Conservation (phyloP, 2,888 invertebrate genomes). For the Agrotis puta region DNA sequence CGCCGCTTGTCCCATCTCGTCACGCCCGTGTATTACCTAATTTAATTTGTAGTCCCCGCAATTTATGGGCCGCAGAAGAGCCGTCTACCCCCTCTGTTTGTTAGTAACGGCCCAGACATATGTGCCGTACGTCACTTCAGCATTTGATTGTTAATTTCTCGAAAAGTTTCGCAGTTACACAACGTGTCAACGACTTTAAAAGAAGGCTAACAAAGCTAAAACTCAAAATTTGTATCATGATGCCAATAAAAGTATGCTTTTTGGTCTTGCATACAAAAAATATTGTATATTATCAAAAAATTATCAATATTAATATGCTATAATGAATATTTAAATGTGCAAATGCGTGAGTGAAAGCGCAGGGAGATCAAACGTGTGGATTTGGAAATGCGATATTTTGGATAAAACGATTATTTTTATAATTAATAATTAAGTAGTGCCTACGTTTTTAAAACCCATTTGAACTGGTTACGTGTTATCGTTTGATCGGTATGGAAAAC, state of each 20-base stretch:
- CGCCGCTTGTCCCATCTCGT: slow-evolving; percentile 86
- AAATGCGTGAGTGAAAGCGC: slow-evolving; percentile 55
- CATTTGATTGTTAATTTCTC: slow-evolving; percentile 66
- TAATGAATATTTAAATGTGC: slow-evolving; percentile 65
- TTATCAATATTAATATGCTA: slow-evolving; percentile 61
- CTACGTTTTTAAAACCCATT: slow-evolving; percentile 11
- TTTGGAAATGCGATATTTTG: slow-evolving; percentile 25
- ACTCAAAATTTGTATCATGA: slow-evolving; percentile 23
- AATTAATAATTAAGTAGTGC: slow-evolving; percentile 28
- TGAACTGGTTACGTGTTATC: slow-evolving; percentile 14
- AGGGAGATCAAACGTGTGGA: slow-evolving; percentile 52
- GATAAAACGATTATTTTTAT: slow-evolving; percentile 36
- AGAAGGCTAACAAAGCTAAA: slow-evolving; percentile 10
- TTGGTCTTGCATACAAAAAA: slow-evolving; percentile 41
- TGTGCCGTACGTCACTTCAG: slow-evolving; percentile 67
- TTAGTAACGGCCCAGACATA: slow-evolving; percentile 74
- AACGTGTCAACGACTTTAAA: slow-evolving; percentile 20
- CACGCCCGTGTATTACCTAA: slow-evolving; percentile 90
- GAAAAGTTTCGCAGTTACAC: slow-evolving; percentile 33
- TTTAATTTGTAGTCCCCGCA: slow-evolving; percentile 89
- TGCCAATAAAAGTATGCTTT: slow-evolving; percentile 35
- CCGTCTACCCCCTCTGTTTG: slow-evolving; percentile 81
- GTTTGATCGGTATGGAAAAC: slow-evolving; percentile 30
- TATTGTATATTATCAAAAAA: slow-evolving; percentile 58
- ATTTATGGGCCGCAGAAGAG: slow-evolving; percentile 87